phyloP scores from a whole-genome alignment of 2,888 invertebrate species.

The Linyphia triangularis region DNA sequence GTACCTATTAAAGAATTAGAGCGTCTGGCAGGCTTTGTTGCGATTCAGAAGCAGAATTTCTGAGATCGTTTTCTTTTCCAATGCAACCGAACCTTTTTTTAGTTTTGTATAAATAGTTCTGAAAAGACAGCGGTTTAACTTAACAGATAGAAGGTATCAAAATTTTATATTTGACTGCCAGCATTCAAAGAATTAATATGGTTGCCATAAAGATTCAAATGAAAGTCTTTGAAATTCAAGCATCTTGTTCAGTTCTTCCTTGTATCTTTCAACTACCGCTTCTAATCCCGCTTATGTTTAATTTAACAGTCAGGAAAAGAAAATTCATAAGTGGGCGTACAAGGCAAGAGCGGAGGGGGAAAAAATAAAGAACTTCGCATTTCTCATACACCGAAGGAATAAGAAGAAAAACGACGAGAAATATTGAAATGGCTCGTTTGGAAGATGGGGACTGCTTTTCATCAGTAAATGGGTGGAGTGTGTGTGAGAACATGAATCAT shows the following conservation, averaged over 20 bases:
- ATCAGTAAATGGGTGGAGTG: neutral
- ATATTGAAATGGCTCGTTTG: neutral
- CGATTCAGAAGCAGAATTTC: neutral
- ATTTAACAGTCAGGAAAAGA: neutral
- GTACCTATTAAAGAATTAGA: neutral
- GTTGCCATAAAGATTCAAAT: neutral
- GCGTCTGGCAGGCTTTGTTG: neutral
- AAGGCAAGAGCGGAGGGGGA: neutral
- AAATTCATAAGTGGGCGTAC: neutral
- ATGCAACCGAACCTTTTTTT: neutral
- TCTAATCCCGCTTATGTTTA: neutral
- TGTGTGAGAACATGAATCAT: neutral
- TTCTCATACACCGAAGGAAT: neutral
- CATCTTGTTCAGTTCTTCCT: neutral
- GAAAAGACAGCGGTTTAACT: neutral
- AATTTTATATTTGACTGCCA: neutral
- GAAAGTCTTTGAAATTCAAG: neutral
- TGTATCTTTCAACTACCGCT: neutral
- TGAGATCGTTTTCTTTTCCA: neutral
- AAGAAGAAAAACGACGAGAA: neutral
- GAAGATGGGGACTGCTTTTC: neutral
- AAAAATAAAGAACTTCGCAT: neutral
- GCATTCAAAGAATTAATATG: too few species aligned
- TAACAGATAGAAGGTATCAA: neutral
- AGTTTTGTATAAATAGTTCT: neutral